These are phyloP conservation scores for Eriocheir sinensis DNA, from an alignment of 1,140 invertebrate species.

Conservation along the genomic window DNA sequence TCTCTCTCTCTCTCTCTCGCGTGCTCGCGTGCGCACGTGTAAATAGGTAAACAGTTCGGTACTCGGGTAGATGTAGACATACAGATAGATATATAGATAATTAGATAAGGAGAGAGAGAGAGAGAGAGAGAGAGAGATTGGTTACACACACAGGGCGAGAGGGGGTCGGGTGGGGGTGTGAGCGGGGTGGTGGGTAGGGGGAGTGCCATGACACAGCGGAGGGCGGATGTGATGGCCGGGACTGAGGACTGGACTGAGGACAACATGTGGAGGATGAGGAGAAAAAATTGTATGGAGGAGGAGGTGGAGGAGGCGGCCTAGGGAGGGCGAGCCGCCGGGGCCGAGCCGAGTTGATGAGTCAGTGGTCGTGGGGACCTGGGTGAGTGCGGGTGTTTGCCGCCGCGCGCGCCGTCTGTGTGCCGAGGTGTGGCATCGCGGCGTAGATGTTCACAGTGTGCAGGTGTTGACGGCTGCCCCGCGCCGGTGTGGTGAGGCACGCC, in stretches of 20 bases:
- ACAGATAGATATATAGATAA: neutral
- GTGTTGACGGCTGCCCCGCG: neutral
- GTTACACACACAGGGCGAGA: neutral
- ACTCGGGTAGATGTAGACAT: no score
- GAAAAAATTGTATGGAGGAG: neutral
- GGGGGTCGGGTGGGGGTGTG: no score
- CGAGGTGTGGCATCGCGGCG: slow-evolving; percentile 45
- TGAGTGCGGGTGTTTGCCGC: slow-evolving; percentile 54
- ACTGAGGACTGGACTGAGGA: neutral
- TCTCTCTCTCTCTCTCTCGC: neutral
- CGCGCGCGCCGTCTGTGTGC: slow-evolving; percentile 15
- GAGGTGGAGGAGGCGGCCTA: neutral
- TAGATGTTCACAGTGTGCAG: slow-evolving; percentile 42
- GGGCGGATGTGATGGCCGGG: neutral
- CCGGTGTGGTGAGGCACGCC: neutral
- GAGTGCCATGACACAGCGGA: neutral
- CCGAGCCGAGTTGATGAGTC: neutral
- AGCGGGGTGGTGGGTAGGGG: neutral
- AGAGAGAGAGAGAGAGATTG: slow-evolving; percentile 43
- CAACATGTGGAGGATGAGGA: neutral
- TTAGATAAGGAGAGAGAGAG: slow-evolving; percentile 1
- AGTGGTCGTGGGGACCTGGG: slow-evolving; percentile 51
- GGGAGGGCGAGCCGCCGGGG: neutral
- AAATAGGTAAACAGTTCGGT: no score
- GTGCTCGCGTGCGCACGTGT: neutral